Percentiles rank a stretch among this genome's conserved stretches.
Conservation (phyloP, 2,113 vertebrate genomes). For the Todiramphus saurophagus region DNA sequence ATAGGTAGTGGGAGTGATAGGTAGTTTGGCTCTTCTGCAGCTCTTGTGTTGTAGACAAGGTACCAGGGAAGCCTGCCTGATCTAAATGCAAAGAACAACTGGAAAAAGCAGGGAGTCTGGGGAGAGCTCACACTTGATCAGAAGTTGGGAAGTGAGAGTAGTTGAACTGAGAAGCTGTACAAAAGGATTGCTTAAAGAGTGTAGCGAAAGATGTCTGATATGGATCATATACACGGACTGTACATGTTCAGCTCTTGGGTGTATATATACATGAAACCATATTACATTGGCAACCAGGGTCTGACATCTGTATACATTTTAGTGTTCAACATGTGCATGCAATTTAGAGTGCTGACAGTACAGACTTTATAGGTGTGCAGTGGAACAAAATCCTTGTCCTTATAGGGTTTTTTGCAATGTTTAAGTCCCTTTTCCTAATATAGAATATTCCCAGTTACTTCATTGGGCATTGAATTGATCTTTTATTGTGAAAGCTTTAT, state of each 20-base stretch:
- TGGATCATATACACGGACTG: not conserved
- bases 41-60: not conserved
- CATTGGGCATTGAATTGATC: not conserved
- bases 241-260: not conserved
- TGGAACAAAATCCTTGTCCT: not conserved
- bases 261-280: not conserved
- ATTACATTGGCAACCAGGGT: not conserved
- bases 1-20: not conserved
- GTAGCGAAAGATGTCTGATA: not conserved
- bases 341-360: not conserved
- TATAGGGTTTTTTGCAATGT: not conserved
- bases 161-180: not conserved
- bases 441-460: not conserved
- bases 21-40: not conserved
- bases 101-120: not conserved
- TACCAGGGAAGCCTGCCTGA: not conserved
- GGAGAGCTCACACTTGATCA: not conserved
- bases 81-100: not conserved
- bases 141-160: not conserved
- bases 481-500: not conserved
- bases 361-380: not conserved
- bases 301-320: fast-evolving
- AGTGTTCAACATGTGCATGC: fast-evolving
- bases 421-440: not conserved
- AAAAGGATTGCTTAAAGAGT: not conserved